Percentiles rank a stretch among this genome's conserved stretches.
Conservation (phyloP, 2,113 vertebrate genomes). For the Calonectris borealis region DNA sequence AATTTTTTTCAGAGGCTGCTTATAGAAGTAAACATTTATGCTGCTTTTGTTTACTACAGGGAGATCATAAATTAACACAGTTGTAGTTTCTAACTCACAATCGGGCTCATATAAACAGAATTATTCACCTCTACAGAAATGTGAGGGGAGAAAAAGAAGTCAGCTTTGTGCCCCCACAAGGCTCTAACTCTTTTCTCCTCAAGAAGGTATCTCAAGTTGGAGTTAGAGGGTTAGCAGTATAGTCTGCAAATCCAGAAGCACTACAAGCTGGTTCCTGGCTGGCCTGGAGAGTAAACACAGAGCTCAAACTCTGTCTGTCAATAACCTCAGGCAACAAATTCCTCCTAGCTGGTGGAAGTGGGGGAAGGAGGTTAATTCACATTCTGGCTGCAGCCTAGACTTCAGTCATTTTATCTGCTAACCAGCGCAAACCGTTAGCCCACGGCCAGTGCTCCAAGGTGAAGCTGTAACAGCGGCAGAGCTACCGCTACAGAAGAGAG, state of each 20-base stretch:
- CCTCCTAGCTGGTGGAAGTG: background rate
- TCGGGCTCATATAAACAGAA: background rate
- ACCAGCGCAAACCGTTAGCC: background rate
- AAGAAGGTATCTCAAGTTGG: background rate
- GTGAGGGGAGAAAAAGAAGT: background rate
- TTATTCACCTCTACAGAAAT: background rate
- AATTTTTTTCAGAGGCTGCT: background rate
- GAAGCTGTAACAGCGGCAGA: background rate
- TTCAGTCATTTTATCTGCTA: background rate
- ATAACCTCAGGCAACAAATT: background rate
- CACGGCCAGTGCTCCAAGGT: background rate
- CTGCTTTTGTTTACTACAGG: background rate
- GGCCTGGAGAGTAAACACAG: background rate
- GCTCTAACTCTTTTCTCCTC: background rate
- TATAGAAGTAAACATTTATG: background rate
- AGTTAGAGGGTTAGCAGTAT: background rate
- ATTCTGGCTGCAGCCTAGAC: background rate
- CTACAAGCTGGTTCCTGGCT: background rate
- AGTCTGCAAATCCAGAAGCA: background rate
- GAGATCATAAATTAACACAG: background rate
- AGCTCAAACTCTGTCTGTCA: background rate
- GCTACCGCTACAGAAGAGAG: background rate
- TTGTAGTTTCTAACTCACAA: background rate
- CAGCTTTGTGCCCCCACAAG: background rate
- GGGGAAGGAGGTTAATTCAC: background rate